Base-by-base conservation (phyloP, 2,888 invertebrate genomes). In the Machimus atricapillus region DNA sequence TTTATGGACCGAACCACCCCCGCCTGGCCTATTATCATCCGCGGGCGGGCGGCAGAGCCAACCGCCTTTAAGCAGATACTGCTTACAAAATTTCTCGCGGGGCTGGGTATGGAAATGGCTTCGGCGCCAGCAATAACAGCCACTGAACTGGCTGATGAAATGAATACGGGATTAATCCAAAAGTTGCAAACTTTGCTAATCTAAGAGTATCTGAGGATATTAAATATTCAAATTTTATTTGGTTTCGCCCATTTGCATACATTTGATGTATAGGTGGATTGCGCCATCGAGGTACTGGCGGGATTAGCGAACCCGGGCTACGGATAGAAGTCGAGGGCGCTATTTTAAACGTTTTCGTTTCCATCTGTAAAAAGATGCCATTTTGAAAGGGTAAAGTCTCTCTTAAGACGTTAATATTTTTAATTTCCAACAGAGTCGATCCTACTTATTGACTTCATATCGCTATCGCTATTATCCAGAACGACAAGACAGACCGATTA, bases 151-250 rank as follows among this genome's bases (percentile, higher is more conserved):
- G 77, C 83, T 73, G 86, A 86, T 77, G 87, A 86, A 88, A 89
- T 88, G 87, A 85, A 88, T 87, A 87, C 88, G 88, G 88, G 88
- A 89, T 89, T 89, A 89, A 89, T 89, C 88, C 88, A 88, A 88
- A 88, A 88, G 87, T 89, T 89, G 88, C 88, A 88, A 89, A 89
- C 88, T 89, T 89, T 87, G 88, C 88, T 89, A 89, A 89, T 89
- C 88, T 89, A 87, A 83, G 83, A 88, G 85, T 88, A 88, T 88
- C 85, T 87, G 87, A 85, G 88, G 88, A 87, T 89, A 89, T 89
- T 89, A 89, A 89, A 89, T 89, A 89, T 89, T 89, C 88, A 89
- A 89, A 89, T 89, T 88, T 86, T 88, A 87, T 89, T 88, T 88
- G 87, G 86, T 85, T 89, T 88, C 86, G 78, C 87, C 88, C 88